A percentile compares a stretch with the other conserved stretches of the same genome.
These are phyloP conservation scores for Cremastobaeus sp. DNA, from an alignment of 2,888 invertebrate species.

Conservation along the genomic window DNA sequence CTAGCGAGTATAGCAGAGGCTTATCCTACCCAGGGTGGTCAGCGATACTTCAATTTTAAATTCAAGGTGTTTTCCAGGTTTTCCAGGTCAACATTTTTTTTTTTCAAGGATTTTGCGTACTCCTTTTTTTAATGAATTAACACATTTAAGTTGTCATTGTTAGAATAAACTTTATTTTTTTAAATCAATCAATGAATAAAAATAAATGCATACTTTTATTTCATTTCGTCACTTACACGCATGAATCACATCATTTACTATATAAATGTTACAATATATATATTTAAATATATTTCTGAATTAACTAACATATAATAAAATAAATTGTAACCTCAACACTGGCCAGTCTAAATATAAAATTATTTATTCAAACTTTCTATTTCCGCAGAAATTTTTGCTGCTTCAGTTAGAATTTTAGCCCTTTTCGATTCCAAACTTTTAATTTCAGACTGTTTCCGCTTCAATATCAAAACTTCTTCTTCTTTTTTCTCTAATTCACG, in stretches of 20 bases:
- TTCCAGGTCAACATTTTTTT: too few species aligned
- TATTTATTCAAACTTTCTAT: slow-evolving; percentile 14
- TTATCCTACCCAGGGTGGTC: too few species aligned
- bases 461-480: not conserved
- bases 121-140: too few species aligned
- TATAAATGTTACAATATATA: too few species aligned
- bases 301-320: not conserved
- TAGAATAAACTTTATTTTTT: not conserved
- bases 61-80: too few species aligned
- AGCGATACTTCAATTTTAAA: too few species aligned
- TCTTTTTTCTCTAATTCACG: slow-evolving; percentile 8
- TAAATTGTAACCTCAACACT: not conserved
- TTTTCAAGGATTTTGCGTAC: too few species aligned
- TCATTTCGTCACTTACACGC: too few species aligned
- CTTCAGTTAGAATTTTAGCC: slow-evolving; percentile 18
- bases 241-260: not conserved
- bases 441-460: slow-evolving; percentile 22
- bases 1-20: too few species aligned
- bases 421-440: slow-evolving; percentile 13
- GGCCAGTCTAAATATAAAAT: not conserved
- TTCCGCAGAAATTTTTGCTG: slow-evolving; percentile 12
- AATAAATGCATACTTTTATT: not conserved
- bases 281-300: not conserved
- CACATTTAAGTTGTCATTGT: not conserved
- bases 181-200: not conserved